Base-by-base conservation (phyloP, 2,888 invertebrate species). In the Cyrtodaria siliqua region DNA sequence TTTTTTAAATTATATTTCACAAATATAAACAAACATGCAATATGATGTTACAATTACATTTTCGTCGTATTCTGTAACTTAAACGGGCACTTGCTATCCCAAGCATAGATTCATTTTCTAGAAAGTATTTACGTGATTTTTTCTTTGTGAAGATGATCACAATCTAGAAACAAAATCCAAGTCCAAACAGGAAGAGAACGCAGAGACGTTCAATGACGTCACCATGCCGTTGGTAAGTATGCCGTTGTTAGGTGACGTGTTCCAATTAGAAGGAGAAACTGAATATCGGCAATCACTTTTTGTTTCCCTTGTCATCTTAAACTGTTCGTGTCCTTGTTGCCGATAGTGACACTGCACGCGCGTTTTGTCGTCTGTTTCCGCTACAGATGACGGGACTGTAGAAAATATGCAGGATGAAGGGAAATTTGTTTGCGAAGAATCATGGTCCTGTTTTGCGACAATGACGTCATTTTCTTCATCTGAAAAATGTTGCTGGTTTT, bases 241-340 rank as follows among this genome's bases (percentile, higher is more conserved):
- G 14, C 26, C 52, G 0, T 55, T 33, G 42, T 29, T 42, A 29
- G 64, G 27, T 14, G 47, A 23, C 16, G 23, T 4, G 16, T 42
- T 40, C 56, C 55, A 64, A 26, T 62, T 24, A 12, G 62, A 62
- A 1, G 62, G 62, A 9, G 62, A 62, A 4, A 38, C 24, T 14
- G 62, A 50, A 38, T 50, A 62, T 27, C 52, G 20, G 44, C 16
- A 33, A 33, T 33, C 33, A 4, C 6, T 33, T 33, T 33, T 33
- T 12, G 12, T 33, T 4, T 33, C 33, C 12, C 4, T n/a, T 29
- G 33, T 16, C 3, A 20, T n/a, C n/a, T n/a, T n/a, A n/a, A n/a
- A 18, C 8, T 27, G 33, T 1, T 20, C 29, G 8, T 12, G 27
- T 6, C 16, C 18, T 27, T 26, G 29, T 29, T n/a, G 18, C 33